These are phyloP conservation scores for Regulus satrapa DNA, from an alignment of 2,113 vertebrate genomes.

Conservation along the genomic window DNA sequence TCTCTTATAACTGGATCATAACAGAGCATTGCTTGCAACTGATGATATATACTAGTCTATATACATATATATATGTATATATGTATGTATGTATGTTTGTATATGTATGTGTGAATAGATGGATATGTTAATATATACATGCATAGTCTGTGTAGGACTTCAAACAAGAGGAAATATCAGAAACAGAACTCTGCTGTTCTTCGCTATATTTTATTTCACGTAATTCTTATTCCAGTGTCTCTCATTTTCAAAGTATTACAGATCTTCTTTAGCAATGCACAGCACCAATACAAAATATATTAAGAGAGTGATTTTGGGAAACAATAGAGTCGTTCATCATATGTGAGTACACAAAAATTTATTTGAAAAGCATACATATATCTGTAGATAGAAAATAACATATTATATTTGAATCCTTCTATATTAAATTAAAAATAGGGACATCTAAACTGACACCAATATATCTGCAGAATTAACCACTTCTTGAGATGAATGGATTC, in stretches of 20 bases:
- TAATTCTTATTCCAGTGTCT: not conserved
- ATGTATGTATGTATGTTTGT: too few relatives aligned
- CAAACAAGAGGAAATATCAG: not conserved
- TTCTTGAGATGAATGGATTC: not conserved
- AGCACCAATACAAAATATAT: not conserved
- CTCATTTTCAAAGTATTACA: not conserved
- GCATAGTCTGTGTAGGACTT: accelerated
- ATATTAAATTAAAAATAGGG: not conserved
- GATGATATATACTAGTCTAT: not conserved
- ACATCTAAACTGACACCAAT: not conserved
- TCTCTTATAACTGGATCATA: not conserved
- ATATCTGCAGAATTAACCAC: not conserved
- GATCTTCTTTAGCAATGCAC: not conserved
- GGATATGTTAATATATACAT: not conserved
- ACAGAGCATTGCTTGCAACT: not conserved
- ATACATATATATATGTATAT: not conserved
- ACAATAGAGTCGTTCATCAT: not conserved
- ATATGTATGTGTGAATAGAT: too few relatives aligned
- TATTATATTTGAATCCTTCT: not conserved
- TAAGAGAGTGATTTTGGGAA: not conserved
- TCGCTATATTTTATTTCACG: not conserved
- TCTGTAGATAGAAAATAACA: not conserved
- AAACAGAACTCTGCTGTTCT: not conserved
- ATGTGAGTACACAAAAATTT: not conserved
- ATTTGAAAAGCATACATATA: not conserved